Evolutionary conservation across 2,113 vertebrate genomes (phyloP).

Genomic region (Ptilonorhynchus violaceus): DNA sequence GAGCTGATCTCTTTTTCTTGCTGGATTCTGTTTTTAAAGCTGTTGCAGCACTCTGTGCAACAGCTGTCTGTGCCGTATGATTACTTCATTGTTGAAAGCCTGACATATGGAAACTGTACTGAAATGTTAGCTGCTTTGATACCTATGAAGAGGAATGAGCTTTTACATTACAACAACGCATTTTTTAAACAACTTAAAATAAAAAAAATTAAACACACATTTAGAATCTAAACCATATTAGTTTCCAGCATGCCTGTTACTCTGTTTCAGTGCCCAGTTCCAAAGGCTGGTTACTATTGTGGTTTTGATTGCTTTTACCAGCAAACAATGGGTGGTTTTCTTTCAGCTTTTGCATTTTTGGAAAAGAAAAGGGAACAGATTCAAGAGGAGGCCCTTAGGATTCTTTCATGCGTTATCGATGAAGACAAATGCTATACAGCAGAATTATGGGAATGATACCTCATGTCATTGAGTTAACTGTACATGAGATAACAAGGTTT

Average conservation of each 20-base stretch:
- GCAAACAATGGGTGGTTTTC: background rate
- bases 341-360: background rate
- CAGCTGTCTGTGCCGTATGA: constrained; percentile 44
- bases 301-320: constrained; percentile 32
- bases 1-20: background rate
- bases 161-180: background rate
- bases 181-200: background rate
- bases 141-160: constrained; percentile 60
- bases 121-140: constrained; percentile 49
- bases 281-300: constrained; percentile 38
- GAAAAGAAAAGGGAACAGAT: background rate
- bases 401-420: background rate
- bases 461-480: background rate
- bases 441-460: background rate
- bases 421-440: background rate
- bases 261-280: background rate
- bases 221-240: background rate
- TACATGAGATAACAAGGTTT: background rate
- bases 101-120: constrained; percentile 68
- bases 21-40: constrained; percentile 17
- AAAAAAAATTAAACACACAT: background rate
- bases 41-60: background rate
- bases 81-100: constrained; percentile 60
- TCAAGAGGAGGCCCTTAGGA: background rate
- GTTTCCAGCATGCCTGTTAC: background rate